Evolutionary conservation across 2,888 invertebrate genomes (phyloP), one percentile per base, ranked within the genome.

Genomic region (Cotesia congregata): DNA sequence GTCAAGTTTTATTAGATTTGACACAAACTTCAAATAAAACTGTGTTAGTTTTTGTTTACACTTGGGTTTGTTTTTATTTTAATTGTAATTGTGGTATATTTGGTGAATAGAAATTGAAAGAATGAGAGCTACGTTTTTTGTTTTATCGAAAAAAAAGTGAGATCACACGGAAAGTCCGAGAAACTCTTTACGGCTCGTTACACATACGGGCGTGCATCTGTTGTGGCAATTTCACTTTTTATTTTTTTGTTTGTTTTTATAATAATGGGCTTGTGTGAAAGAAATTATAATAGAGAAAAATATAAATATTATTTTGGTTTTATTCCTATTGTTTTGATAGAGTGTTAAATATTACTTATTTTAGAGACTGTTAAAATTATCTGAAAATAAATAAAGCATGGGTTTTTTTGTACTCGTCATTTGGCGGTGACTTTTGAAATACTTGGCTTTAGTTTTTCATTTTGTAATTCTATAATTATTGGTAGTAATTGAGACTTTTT

Each of bases 221-320:
- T 76, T 67, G 61, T 60, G 61, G 7, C 71, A 67, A 61, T 76
- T 76, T 76, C 76, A 76, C 76, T 76, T 76, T 76, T 76, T 67
- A 40, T 39, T 12, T 64, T 69, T 68, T 68, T 50, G 12, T 50
- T 50, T 50, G 50, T 50, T 50, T 50, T 50, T 12, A 7, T 50
- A 50, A 50, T 50, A 12, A 50, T 50, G 12, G 2, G 50, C 50
- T 50, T 50, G 50, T 50, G 30, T 30, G 17, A 41, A 50, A 68
- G 17, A 68, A 60, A 59, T 41, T 7, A 70, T 38, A 68, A 39
- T 30, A 17, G 17, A 68, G 6, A 15, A 68, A 68, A 38, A 68
- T 30, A 30, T 30, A 30, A 30, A 30, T 30, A 30, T 30, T 30
- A 30, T 30, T 30, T 30, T 30, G 30, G 30, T 30, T 30, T 30